These are phyloP conservation scores for Acrobasis repandana DNA, from an alignment of 2,888 invertebrate genomes.

Conservation along the genomic window DNA sequence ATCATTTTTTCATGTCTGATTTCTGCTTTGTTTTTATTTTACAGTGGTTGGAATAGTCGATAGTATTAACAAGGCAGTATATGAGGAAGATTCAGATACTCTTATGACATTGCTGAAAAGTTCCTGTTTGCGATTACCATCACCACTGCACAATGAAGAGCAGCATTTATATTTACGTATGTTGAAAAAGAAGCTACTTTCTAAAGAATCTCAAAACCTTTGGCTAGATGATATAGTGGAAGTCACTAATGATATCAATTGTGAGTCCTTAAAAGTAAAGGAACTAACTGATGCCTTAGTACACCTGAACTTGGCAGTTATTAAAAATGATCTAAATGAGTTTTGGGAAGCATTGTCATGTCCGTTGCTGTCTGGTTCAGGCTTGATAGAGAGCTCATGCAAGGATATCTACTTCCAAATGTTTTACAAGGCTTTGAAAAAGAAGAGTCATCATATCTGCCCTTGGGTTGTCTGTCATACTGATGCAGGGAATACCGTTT, in stretches of 20 bases:
- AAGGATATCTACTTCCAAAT: slow-evolving; percentile 74
- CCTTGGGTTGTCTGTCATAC: slow-evolving; percentile 80
- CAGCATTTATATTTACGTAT: slow-evolving; percentile 78
- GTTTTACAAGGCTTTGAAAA: slow-evolving; percentile 71
- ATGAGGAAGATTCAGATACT: slow-evolving; percentile 72
- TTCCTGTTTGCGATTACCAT: slow-evolving; percentile 68
- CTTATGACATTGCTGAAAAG: slow-evolving; percentile 76
- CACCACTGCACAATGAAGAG: slow-evolving; percentile 71
- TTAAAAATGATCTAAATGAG: slow-evolving; percentile 65
- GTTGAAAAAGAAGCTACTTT: slow-evolving; percentile 73
- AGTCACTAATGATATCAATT: slow-evolving; percentile 69
- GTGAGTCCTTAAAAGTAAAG: slow-evolving; percentile 77
- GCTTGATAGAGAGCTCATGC: slow-evolving; percentile 59
- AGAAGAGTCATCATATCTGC: slow-evolving; percentile 68
- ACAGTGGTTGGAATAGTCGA: slow-evolving; percentile 82
- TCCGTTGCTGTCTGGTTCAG: slow-evolving; percentile 50
- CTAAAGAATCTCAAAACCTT: slow-evolving; percentile 81
- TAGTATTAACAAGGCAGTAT: slow-evolving; percentile 83
- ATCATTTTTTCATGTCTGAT: no score
- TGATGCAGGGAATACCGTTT: slow-evolving; percentile 75
- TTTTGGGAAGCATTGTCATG: slow-evolving; percentile 64
- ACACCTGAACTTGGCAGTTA: slow-evolving; percentile 66
- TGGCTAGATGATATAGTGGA: slow-evolving; percentile 84
- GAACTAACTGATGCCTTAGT: slow-evolving; percentile 69
- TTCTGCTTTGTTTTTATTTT: slow-evolving; percentile 38